Evolutionary conservation across 2,113 vertebrate genomes (phyloP), one percentile per base, ranked within the genome.

Genomic region (Paradisaea rubra): DNA sequence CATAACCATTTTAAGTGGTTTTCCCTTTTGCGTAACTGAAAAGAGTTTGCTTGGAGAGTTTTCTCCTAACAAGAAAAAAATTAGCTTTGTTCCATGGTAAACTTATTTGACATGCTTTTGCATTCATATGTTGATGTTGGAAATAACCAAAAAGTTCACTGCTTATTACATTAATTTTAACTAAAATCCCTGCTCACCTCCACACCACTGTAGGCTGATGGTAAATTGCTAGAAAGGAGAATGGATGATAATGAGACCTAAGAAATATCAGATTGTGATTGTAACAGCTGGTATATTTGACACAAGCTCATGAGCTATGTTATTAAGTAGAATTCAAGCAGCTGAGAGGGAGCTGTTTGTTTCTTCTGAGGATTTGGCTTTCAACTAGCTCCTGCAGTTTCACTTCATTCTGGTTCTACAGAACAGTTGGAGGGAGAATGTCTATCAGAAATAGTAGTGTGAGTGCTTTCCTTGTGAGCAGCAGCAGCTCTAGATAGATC

Each of bases 301-400:
- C 83, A 89, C 8, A 5, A 89, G 68, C 31, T 71, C 18, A 9
- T 76, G 68, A 88, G 42, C 64, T 92, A 5, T 66, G 21, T 56
- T 93, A 88, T 74, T 88, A 92, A 86, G 64, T 64, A 91, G 77
- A 94, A 82, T 77, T 91, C 85, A 82, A 53, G 82, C 85, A 88
- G 80, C 60, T 93, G 86, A 88, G 68, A 93, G 88, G 20, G 60
- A 81, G 54, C 47, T 78, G 33, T 84, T 92, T 66, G 68, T 86
- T 93, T 95, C 82, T 92, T 95, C 47, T 74, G 64, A 78, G 60
- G 47, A 71, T 70, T 91, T 96, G 91, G 80, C 83, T 86, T 54
- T 90, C 47, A 81, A 24, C 56, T 66, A 91, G 35, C 31, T 80
- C 72, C 83, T 37, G 31, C 64, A 78, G 82, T 93, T 96, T 88